Evolutionary conservation across 2,888 invertebrate genomes (phyloP), one percentile per base, ranked within the genome.

Genomic region (Drosophila paramelanica): DNA sequence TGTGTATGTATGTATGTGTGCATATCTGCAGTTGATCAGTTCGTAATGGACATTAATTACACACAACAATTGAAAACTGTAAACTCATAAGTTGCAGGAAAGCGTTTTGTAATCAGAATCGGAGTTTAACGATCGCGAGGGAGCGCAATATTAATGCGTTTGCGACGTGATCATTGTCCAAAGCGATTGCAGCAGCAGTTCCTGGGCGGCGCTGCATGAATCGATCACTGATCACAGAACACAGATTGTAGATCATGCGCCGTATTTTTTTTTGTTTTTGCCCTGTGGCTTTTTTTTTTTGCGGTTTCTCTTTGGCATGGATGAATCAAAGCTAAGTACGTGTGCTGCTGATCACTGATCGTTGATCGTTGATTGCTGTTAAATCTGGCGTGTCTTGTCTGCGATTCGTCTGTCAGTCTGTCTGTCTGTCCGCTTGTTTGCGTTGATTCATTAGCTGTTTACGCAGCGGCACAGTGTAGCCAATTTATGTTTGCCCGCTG

Each of bases 141-240:
- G 23, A 11, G 31, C 13, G 20, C 36, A 39, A 57, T 42, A 81
- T 84, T 81, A 71, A 84, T 88, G 85, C 62, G 74, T 46, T 71
- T 72, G 53, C 39, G 56, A 81, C 85, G 79, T 89, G 90, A 81
- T 75, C 66, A 58, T 52, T 50, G 64, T 56, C 51, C 64, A 58
- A 59, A 17, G 7, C 10, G 75, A 68, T 87, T 86, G 80, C 83
- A 67, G 79, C 87, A 79, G 36, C 36, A 88, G 82, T 81, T 87
- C 85, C 89, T 89, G 82, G 88, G 85, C 89, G 76, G 77, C 25
- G 42, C 20, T 51, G 47, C 38, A 20, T 46, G 50, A 61, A 55
- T 52, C 39, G 45, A 42, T 60, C 45, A 25, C 14, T 50, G 56
- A 52, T 23, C 68, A 47, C 33, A 41, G 66, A 58, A 47, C 43